phyloP scores from a whole-genome alignment of 2,888 invertebrate genomes.

The Lepidochrysops patricia region DNA sequence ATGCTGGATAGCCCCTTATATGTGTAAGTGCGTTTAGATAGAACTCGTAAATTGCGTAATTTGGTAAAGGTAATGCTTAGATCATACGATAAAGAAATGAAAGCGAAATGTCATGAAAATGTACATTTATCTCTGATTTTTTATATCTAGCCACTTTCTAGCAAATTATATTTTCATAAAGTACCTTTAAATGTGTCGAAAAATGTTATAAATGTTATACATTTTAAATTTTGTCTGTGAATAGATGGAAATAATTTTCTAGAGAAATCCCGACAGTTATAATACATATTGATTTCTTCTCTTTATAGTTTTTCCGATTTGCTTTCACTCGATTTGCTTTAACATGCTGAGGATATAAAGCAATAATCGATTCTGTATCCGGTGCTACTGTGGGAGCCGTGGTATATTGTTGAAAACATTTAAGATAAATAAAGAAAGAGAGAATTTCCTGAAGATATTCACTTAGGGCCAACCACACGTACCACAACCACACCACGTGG shows the following conservation, averaged over 20 bases:
- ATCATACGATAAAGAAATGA: neutral
- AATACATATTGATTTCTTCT: neutral
- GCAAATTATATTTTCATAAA: too few species aligned
- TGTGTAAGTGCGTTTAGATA: slow-evolving; percentile 10
- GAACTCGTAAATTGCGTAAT: neutral
- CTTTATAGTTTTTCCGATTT: neutral
- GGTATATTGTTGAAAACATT: neutral
- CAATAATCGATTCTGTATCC: neutral
- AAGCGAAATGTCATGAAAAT: neutral
- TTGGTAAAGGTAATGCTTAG: neutral
- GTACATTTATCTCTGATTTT: neutral
- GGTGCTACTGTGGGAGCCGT: neutral
- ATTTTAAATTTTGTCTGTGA: too few species aligned
- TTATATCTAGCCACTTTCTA: neutral
- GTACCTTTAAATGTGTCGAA: too few species aligned
- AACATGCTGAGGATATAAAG: neutral
- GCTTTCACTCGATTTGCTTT: neutral
- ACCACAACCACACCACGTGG: too few species aligned
- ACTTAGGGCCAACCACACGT: too few species aligned
- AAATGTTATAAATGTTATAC: too few species aligned
- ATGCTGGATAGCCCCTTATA: slow-evolving; percentile 20
- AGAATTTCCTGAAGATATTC: too few species aligned
- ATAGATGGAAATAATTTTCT: too few species aligned
- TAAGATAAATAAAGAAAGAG: too few species aligned
- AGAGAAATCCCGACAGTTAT: neutral